These are phyloP conservation scores for Alligator mississippiensis DNA, from an alignment of 2,113 vertebrate species.

Conservation along the genomic window DNA sequence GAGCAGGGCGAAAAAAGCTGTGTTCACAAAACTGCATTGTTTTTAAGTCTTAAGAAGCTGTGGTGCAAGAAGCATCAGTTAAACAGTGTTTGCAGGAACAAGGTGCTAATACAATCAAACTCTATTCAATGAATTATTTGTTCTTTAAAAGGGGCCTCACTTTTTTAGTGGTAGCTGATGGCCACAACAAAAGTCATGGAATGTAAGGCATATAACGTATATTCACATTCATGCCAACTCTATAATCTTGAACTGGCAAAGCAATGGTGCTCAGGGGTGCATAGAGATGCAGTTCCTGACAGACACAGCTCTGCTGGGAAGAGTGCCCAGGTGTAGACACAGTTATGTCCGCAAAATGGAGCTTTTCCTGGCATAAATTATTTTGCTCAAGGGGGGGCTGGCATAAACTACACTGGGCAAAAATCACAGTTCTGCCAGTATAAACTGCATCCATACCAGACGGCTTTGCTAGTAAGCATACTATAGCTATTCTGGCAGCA, in stretches of 20 bases:
- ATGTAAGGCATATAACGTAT: background rate
- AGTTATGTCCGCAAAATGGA: constrained; percentile 20
- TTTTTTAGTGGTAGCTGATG: background rate
- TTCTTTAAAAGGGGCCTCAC: background rate
- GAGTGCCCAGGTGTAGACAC: constrained; percentile 27
- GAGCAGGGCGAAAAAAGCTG: constrained; percentile 7
- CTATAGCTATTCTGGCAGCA: background rate
- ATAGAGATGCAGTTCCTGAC: background rate
- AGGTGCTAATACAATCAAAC: background rate
- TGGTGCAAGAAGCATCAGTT: background rate
- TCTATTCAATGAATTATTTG: background rate
- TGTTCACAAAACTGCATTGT: background rate
- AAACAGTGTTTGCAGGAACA: background rate
- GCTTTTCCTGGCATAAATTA: constrained; percentile 58
- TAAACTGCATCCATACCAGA: background rate
- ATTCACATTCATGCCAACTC: background rate
- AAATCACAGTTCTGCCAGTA: background rate
- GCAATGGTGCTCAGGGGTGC: background rate
- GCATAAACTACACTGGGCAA: background rate
- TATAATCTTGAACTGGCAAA: constrained; percentile 6
- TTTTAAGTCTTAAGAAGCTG: background rate
- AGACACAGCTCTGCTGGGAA: constrained; percentile 48
- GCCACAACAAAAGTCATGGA: background rate
- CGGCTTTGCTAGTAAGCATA: background rate
- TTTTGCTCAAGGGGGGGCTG: constrained; percentile 66